Percentiles rank a stretch among this genome's conserved stretches.
Conservation (phyloP, 2,797 vertebrate genomes). For the Babyrousa celebensis region DNA sequence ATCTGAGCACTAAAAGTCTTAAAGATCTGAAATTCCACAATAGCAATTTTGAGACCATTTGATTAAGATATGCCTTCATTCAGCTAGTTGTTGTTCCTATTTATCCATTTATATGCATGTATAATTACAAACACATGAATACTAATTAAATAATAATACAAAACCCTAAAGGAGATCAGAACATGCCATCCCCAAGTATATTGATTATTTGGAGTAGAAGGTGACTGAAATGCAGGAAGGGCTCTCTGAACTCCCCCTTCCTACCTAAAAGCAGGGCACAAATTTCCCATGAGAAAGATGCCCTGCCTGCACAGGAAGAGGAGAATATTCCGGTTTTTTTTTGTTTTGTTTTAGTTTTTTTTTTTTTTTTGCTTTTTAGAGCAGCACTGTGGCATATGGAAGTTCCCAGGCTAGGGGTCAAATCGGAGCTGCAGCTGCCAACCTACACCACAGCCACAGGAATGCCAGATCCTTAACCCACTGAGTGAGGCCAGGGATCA, state of each 20-base stretch:
- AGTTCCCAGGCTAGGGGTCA: too few species aligned
- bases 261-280: neutral
- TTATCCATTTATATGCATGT: neutral
- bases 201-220: neutral
- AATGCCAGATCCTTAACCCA: too few species aligned
- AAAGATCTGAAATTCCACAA: neutral
- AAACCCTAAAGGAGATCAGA: neutral
- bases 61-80: neutral
- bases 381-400: too few species aligned
- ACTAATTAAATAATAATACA: neutral
- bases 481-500: too few species aligned
- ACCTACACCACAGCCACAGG: too few species aligned
- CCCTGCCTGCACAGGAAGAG: neutral
- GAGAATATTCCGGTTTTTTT: neutral
- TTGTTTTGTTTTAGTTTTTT: too few species aligned
- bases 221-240: neutral
- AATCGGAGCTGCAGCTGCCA: too few species aligned
- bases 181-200: neutral
- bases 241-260: neutral
- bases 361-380: too few species aligned
- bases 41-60: neutral
- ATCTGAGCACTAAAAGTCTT: constrained; percentile 33
- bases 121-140: neutral
- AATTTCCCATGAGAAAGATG: neutral
- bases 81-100: neutral